phyloP scores from a whole-genome alignment of 2,888 invertebrate genomes.

The Pheosia tremula region DNA sequence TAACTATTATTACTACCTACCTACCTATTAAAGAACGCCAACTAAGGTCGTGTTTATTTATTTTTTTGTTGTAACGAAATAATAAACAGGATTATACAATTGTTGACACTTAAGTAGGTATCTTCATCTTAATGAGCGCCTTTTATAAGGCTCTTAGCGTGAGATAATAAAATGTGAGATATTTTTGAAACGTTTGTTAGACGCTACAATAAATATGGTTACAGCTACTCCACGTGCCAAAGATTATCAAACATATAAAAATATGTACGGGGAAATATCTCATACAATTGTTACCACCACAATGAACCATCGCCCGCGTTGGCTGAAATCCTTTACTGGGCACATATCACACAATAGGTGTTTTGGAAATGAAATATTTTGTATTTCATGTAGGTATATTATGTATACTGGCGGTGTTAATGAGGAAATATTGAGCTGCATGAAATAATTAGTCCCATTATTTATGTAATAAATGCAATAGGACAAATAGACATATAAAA shows the following conservation, averaged over 20 bases:
- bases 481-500: too few species aligned
- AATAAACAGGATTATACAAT: too few species aligned
- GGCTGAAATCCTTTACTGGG: conserved; percentile 22
- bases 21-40: too few species aligned
- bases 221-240: conserved; percentile 40
- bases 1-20: too few species aligned
- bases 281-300: conserved; percentile 32
- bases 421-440: too few species aligned
- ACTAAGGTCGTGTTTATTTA: too few species aligned
- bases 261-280: conserved; percentile 18
- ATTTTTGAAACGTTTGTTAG: conserved; percentile 1
- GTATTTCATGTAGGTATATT: too few species aligned
- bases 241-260: conserved; percentile 30
- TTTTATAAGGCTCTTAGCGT: background rate
- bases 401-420: too few species aligned
- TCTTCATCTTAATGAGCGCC: background rate
- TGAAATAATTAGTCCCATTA: too few species aligned
- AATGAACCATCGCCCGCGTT: conserved; percentile 25
- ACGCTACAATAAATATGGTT: conserved; percentile 22
- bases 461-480: too few species aligned
- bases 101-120: too few species aligned
- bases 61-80: too few species aligned
- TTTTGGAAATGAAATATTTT: conserved; percentile 14
- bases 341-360: conserved; percentile 17
- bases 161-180: background rate